These are phyloP conservation scores for Drosophila cracens DNA, from an alignment of 2,888 invertebrate genomes.

Conservation along the genomic window DNA sequence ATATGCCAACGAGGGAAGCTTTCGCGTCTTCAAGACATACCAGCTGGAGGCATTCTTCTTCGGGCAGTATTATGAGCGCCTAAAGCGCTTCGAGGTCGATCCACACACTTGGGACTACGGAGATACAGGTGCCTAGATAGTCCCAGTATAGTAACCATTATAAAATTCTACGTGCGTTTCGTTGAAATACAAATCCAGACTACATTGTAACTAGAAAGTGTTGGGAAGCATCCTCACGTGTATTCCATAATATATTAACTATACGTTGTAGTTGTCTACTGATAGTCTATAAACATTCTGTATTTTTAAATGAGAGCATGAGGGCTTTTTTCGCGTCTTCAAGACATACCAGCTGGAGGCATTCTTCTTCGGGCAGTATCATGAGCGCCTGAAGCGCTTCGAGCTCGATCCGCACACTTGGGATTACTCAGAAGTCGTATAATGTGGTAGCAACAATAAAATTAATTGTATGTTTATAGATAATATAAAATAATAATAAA, in stretches of 20 bases:
- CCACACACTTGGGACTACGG: slow-evolving; percentile 42
- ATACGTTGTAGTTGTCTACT: no score
- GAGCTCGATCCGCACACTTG: slow-evolving; percentile 86
- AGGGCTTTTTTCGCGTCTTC: slow-evolving; percentile 35
- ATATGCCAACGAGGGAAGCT: slow-evolving; percentile 40
- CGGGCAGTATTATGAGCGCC: slow-evolving; percentile 48
- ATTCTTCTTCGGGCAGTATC: slow-evolving; percentile 48
- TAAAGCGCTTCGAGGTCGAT: slow-evolving; percentile 86
- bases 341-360: slow-evolving; percentile 49
- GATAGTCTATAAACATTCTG: background rate
- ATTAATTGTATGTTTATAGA: slow-evolving; percentile 16
- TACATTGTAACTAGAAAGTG: background rate
- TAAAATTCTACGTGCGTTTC: background rate
- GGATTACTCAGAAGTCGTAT: slow-evolving; percentile 13
- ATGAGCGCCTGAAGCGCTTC: slow-evolving; percentile 51
- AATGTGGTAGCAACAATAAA: slow-evolving; percentile 5
- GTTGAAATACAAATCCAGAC: background rate
- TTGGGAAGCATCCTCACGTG: background rate
- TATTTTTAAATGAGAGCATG: slow-evolving; percentile 14
- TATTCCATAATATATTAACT: background rate
- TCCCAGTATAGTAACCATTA: background rate
- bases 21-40: slow-evolving; percentile 49
- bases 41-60: slow-evolving; percentile 60
- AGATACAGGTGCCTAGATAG: slow-evolving; percentile 1
- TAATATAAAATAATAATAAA: background rate